Base-by-base conservation (phyloP, 2,888 invertebrate species). In the Xestoiulus laeticollis region DNA sequence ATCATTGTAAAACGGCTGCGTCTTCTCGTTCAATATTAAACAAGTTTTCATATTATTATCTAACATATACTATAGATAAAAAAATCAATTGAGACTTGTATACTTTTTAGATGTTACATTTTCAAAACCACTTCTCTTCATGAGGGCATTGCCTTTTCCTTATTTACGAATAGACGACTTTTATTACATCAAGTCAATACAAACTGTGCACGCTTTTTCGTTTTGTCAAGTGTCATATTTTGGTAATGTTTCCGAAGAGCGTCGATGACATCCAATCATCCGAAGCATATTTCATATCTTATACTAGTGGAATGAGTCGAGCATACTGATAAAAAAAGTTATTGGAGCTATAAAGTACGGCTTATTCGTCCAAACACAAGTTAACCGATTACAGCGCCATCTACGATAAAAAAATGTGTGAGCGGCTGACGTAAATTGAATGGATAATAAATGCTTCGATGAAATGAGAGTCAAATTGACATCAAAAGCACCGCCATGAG, bases 91-190 rank as follows among this genome's bases (percentile, higher is more conserved):
- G 78, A 26, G 16, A 78, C 30, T 78, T 5, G 12, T 78, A 26
- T 30, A 78, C 4, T 30, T 78, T 78, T 78, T 78, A 3, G 30
- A 78, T 78, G 30, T 78, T 78, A 26, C 78, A 78, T 12, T 78
- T 78, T 26, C 78, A 68, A 38, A 38, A 22, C 59, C 59, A 68
- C 59, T 68, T 68, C 78, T 78, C 30, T 78, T 26, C 78, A 26
- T 78, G 78, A 78, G 30, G 26, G 26, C 78, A 78, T 78, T 78
- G 78, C 78, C 78, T 78, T 78, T 78, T 78, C 78, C 78, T 78
- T 78, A 78, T 78, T 78, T 78, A 78, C 78, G 78, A 78, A 78
- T 30, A 68, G n/a, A 22, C 59, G 59, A 30, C 78, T 78, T 78
- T 78, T 78, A 78, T 30, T 30, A 78, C 30, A 78, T 30, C 14